phyloP scores from a whole-genome alignment of 1,140 invertebrate genomes.

The Mya arenaria region DNA sequence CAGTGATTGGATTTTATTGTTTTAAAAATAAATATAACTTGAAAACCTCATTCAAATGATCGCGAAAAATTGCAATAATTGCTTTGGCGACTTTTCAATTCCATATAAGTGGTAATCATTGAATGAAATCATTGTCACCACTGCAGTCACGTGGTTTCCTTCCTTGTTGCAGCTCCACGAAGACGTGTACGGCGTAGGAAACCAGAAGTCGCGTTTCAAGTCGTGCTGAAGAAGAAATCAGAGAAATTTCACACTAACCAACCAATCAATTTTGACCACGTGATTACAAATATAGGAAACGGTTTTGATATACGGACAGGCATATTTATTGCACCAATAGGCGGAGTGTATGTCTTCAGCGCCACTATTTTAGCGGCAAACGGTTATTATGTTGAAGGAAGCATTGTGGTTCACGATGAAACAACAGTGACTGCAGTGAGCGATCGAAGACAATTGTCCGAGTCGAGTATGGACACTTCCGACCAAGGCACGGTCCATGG shows the following conservation, averaged over 20 bases:
- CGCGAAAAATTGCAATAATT: too few relatives aligned
- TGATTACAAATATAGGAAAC: neutral
- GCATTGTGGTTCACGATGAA: neutral
- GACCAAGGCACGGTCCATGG: neutral
- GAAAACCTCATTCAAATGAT: too few relatives aligned
- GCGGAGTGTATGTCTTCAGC: neutral
- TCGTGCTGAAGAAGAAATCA: neutral
- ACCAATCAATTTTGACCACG: neutral
- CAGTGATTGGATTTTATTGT: too few relatives aligned
- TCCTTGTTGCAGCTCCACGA: too few relatives aligned
- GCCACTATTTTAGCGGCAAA: constrained; percentile 1
- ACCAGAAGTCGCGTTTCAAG: constrained; percentile 11
- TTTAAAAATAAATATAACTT: too few relatives aligned
- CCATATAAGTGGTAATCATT: too few relatives aligned
- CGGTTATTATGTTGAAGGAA: constrained; percentile 9
- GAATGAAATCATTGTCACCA: too few relatives aligned
- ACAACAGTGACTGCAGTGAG: neutral
- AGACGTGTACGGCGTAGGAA: too few relatives aligned
- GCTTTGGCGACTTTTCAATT: too few relatives aligned
- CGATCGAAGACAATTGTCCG: neutral
- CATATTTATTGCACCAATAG: neutral
- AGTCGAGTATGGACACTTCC: neutral
- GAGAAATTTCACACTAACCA: neutral
- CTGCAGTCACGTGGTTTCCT: too few relatives aligned
- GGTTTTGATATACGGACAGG: neutral